phyloP scores from a whole-genome alignment of 2,797 vertebrate genomes.

The Cryptoprocta ferox region DNA sequence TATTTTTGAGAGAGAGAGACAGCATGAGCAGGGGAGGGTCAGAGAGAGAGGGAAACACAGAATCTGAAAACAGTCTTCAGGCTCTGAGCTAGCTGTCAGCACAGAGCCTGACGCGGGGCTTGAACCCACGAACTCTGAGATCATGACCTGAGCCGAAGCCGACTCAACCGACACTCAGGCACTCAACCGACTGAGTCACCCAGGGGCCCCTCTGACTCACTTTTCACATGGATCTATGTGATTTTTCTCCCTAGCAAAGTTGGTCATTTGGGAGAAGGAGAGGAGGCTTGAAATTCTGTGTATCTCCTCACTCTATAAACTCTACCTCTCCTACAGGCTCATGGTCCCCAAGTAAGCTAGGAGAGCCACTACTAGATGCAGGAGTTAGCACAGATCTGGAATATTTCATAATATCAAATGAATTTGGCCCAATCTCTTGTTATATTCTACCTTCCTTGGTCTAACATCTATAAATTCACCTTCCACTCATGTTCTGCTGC shows the following conservation, averaged over 20 bases:
- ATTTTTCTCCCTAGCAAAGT: neutral
- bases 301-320: neutral
- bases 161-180: too few relatives aligned
- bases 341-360: neutral
- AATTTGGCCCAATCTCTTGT: neutral
- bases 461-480: neutral
- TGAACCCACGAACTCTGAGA: too few relatives aligned
- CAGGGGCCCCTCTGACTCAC: neutral
- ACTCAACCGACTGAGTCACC: too few relatives aligned
- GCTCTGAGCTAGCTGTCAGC: too few relatives aligned
- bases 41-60: too few relatives aligned
- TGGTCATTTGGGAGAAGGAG: neutral
- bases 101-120: too few relatives aligned
- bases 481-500: neutral
- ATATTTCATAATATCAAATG: neutral
- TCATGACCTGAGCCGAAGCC: too few relatives aligned
- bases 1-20: too few relatives aligned
- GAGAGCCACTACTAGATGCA: neutral
- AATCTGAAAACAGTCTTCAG: too few relatives aligned
- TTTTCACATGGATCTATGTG: neutral
- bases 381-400: too few relatives aligned
- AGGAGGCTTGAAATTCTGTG: neutral
- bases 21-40: too few relatives aligned
- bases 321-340: accelerated
- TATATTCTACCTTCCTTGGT: neutral